Conservation (phyloP, 1,140 invertebrate genomes). For the Metaphire vulgaris region DNA sequence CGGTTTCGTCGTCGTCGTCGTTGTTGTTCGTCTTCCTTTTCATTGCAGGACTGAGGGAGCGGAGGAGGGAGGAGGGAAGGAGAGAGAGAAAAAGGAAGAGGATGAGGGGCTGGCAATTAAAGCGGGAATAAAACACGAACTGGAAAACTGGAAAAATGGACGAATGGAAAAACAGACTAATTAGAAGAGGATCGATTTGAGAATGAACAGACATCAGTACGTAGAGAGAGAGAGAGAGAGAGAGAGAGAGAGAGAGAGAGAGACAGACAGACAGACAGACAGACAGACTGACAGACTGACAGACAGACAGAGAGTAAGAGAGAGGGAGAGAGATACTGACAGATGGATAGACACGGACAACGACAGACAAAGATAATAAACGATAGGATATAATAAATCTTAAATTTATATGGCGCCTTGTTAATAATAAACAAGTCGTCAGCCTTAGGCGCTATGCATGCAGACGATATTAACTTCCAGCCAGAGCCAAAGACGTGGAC, state of each 20-base stretch:
- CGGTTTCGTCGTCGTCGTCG: too few relatives aligned
- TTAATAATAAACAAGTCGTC: too few relatives aligned
- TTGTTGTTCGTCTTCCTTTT: too few relatives aligned
- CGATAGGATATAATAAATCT: too few relatives aligned
- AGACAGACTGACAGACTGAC: not conserved
- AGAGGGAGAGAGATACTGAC: not conserved
- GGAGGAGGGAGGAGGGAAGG: not conserved
- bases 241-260: not conserved
- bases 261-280: not conserved
- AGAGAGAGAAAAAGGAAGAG: conserved; percentile 18
- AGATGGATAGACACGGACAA: not conserved
- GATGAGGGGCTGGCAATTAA: not conserved
- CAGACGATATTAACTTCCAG: too few relatives aligned
- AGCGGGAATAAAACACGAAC: not conserved
- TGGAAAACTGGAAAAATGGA: not conserved
- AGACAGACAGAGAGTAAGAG: not conserved
- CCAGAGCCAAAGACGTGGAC: too few relatives aligned
- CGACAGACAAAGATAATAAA: too few relatives aligned
- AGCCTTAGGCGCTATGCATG: too few relatives aligned
- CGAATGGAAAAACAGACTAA: not conserved
- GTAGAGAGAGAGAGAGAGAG: not conserved
- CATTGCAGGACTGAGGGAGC: too few relatives aligned
- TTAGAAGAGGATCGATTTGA: not conserved
- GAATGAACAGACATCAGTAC: not conserved
- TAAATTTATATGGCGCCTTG: too few relatives aligned